Evolutionary conservation across 2,797 vertebrate genomes (phyloP), one percentile per base, ranked within the genome.

Genomic region (Cryptoblepharus egeriae): DNA sequence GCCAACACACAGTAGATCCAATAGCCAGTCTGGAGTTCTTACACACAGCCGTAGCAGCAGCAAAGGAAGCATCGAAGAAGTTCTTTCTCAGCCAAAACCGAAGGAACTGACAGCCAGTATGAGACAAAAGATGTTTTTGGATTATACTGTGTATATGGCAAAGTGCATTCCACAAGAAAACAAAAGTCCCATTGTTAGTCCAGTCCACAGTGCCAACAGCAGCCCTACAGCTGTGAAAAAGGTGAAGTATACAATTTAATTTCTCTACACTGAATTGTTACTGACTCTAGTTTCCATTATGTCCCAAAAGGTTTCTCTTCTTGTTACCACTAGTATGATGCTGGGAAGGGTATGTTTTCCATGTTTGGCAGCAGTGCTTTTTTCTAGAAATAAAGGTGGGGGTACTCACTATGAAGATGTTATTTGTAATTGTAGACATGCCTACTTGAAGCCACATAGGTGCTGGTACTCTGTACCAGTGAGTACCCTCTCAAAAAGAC

Each of bases 81-180:
- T 96, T 2, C 91, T 97, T 81, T 92, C 96, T 72, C 98, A 96
- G 91, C 91, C 93, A 0, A 96, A 95, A 91, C 95, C 96, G 81
- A 98, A 95, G 92, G 98, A 98, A 58, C 89, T 96, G 85, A 82
- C 90, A 35, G 94, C 92, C 75, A 94, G 85, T 0, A 70, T 96
- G 87, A 96, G 95, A 88, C 95, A 95, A 92, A 98, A 96, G 82
- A 92, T 95, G 72, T 93, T 96, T n/a, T 89, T 99, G 87, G 98
- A 98, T 88, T 99, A 99, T 94, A 95, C 65, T 1, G 84, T 96
- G 84, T 99, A 98, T 89, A 99, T 99, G 98, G 96, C 97, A 72
- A 96, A 96, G 30, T 96, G 97, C 88, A 86, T 99, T 92, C 97
- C 97, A 30, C 93, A 94, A 0, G 95, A 96, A 67, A 93, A 82